These are phyloP conservation scores for Sebastes glaucus DNA, from an alignment of 2,797 vertebrate genomes.

Conservation along the genomic window DNA sequence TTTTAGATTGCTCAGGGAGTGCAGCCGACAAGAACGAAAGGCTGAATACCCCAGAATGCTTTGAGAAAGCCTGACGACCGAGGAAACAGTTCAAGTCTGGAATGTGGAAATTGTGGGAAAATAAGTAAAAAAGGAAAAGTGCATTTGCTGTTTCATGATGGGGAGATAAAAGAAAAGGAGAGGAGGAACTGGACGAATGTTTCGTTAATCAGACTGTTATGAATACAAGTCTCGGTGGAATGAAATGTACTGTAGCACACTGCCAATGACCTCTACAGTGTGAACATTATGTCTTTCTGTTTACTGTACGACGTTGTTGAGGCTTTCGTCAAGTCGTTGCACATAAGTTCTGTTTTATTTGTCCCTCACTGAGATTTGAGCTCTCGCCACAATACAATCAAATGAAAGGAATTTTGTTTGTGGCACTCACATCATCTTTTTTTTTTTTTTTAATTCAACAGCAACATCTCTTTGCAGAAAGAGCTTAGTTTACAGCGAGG, in stretches of 20 bases:
- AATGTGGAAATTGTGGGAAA: conserved; percentile 63
- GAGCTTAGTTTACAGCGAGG: not conserved
- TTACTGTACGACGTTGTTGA: not conserved
- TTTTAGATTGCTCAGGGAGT: conserved; percentile 22
- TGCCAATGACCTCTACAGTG: not conserved
- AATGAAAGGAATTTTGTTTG: not conserved
- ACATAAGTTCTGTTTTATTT: not conserved
- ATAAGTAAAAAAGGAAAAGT: conserved; percentile 18
- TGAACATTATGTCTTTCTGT: not conserved
- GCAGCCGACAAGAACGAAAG: conserved; percentile 6
- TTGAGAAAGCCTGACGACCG: conserved; percentile 18
- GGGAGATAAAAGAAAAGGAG: conserved; percentile 5
- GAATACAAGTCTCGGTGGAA: not conserved
- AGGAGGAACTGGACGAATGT: not conserved
- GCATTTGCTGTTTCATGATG: not conserved
- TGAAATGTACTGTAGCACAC: not conserved
- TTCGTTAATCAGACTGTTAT: conserved; percentile 7
- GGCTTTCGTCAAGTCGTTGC: not conserved
- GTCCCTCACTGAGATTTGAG: not conserved
- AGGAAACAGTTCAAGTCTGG: conserved; percentile 27
- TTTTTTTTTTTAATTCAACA: not conserved
- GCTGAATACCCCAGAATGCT: conserved; percentile 38
- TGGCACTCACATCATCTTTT: not conserved
- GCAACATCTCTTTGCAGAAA: not conserved
- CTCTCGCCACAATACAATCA: not conserved